phyloP scores from a whole-genome alignment of 2,113 vertebrate species.

The Suricata suricatta region DNA sequence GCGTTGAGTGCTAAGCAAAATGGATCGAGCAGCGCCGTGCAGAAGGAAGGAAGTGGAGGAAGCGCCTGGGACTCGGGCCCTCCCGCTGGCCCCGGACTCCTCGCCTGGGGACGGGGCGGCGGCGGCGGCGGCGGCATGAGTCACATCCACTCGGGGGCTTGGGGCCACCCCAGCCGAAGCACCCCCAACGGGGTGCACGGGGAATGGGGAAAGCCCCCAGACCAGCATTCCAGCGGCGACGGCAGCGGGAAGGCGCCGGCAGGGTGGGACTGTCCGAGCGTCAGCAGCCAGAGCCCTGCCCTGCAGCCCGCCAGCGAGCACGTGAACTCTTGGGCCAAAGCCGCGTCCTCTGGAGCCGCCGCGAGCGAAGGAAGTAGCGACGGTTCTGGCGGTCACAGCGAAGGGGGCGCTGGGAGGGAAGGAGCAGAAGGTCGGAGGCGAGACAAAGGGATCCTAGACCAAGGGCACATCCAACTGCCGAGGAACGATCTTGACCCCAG shows the following conservation, averaged over 20 bases:
- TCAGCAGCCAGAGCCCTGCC: conserved; percentile 83
- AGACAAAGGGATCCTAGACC: conserved; percentile 86
- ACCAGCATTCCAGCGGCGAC: conserved; percentile 90
- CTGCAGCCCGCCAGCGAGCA: conserved; percentile 86
- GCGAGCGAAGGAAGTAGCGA: conserved; percentile 94
- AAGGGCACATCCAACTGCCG: conserved; percentile 89
- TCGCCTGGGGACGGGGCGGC: conserved; percentile 90
- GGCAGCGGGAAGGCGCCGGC: conserved; percentile 87
- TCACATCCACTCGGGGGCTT: conserved; percentile 89
- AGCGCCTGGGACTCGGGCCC: conserved; percentile 92
- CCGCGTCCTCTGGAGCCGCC: conserved; percentile 87
- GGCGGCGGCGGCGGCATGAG: conserved; percentile 81
- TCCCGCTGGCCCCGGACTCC: conserved; percentile 88
- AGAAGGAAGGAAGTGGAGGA: conserved; percentile 86
- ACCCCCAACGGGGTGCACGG: conserved; percentile 85
- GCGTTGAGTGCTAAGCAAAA: conserved; percentile 90
- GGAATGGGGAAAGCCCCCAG: conserved; percentile 89
- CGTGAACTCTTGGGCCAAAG: conserved; percentile 91
- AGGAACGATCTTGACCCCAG: conserved; percentile 96
- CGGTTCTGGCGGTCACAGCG: conserved; percentile 85
- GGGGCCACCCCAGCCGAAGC: conserved; percentile 89
- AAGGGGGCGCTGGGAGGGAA: conserved; percentile 87
- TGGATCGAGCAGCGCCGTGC: conserved; percentile 86
- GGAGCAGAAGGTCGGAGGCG: conserved; percentile 87
- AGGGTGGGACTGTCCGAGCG: conserved; percentile 90